These are phyloP conservation scores for Alloscopus bannaensis DNA, from an alignment of 2,888 invertebrate species.

Conservation along the genomic window DNA sequence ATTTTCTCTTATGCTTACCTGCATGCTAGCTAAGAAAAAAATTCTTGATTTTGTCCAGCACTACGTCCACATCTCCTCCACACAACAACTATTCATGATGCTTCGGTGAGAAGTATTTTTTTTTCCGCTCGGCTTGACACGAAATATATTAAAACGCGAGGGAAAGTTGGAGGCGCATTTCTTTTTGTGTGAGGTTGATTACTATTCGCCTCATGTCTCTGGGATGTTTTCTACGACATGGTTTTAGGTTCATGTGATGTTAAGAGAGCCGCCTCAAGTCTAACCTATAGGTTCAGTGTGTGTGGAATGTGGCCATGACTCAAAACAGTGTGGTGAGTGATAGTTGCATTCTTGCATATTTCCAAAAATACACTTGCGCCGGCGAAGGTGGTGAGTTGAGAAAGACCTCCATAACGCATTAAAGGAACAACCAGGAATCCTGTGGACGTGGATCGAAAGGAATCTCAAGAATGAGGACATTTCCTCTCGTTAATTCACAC, in stretches of 20 bases:
- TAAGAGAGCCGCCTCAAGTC: no score
- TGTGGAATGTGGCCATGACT: neutral
- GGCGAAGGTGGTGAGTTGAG: neutral
- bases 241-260: no score
- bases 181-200: slow-evolving; percentile 22
- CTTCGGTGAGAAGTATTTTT: neutral
- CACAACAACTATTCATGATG: slow-evolving; percentile 17
- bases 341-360: neutral
- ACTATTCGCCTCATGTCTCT: slow-evolving; percentile 35
- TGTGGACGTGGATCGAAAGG: slow-evolving; percentile 8
- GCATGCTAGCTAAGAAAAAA: slow-evolving; percentile 12
- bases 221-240: slow-evolving; percentile 19
- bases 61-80: neutral
- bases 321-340: neutral
- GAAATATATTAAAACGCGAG: slow-evolving; percentile 10
- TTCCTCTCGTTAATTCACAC: slow-evolving; percentile 24
- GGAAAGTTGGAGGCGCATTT: neutral
- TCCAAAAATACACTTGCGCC: neutral
- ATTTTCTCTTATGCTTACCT: no score
- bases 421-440: no score
- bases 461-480: slow-evolving; percentile 26
- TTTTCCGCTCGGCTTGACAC: neutral
- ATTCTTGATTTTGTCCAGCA: slow-evolving; percentile 13
- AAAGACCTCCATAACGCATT: no score
- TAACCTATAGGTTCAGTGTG: neutral